Conservation (phyloP, 1,140 invertebrate genomes). For the Pissodes strobi region DNA sequence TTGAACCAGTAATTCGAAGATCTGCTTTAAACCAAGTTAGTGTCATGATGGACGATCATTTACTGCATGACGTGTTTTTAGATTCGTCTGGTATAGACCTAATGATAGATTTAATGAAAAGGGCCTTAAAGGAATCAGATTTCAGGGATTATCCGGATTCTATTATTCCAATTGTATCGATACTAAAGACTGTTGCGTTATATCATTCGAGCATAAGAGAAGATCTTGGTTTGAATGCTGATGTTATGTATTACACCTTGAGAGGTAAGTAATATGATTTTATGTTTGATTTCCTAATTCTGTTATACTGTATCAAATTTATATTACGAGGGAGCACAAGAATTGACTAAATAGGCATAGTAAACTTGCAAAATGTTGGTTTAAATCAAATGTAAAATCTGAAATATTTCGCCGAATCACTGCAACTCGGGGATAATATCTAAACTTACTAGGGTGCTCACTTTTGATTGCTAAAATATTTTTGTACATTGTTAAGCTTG, state of each 20-base stretch:
- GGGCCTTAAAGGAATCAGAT: constrained; percentile 62
- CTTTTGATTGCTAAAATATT: too few relatives aligned
- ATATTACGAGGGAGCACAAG: neutral
- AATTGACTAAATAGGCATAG: too few relatives aligned
- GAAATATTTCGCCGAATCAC: too few relatives aligned
- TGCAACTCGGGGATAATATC: too few relatives aligned
- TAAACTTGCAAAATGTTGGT: too few relatives aligned
- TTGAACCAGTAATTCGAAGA: constrained; percentile 62
- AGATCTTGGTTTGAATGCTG: constrained; percentile 58
- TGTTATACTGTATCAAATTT: neutral
- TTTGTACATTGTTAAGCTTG: too few relatives aligned
- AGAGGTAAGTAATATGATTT: constrained; percentile 57
- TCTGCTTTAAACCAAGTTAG: constrained; percentile 64
- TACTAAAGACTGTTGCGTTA: constrained; percentile 63
- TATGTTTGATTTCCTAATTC: neutral
- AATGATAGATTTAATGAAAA: constrained; percentile 52
- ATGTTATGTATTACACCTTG: constrained; percentile 61
- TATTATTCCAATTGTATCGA: constrained; percentile 63
- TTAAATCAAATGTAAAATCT: too few relatives aligned
- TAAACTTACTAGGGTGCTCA: too few relatives aligned
- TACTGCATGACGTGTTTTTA: constrained; percentile 60
- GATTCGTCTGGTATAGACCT: constrained; percentile 52
- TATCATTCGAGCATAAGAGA: constrained; percentile 58
- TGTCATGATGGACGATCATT: constrained; percentile 62
- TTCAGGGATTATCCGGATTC: constrained; percentile 68